Percentiles rank a stretch among this genome's conserved stretches.
Conservation (phyloP, 2,113 vertebrate genomes). For the Scomber japonicus region DNA sequence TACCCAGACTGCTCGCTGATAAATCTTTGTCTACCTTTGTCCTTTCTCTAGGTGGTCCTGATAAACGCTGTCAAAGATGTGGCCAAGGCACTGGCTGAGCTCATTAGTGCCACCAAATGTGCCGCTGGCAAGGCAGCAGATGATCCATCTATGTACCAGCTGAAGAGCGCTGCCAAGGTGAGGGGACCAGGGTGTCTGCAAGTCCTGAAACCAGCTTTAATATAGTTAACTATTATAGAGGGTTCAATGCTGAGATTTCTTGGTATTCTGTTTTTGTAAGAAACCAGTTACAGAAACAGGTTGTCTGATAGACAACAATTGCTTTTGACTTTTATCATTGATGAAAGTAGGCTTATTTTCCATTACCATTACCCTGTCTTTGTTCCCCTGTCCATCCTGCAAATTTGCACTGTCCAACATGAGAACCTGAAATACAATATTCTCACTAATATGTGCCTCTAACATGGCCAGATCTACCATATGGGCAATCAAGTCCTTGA, state of each 20-base stretch:
- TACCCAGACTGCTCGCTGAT: background rate
- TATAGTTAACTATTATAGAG: background rate
- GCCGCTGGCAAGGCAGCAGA: conserved; percentile 96
- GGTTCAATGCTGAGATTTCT: background rate
- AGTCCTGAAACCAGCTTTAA: background rate
- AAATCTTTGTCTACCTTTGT: background rate
- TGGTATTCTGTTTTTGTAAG: background rate
- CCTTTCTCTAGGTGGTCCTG: conserved; percentile 90
- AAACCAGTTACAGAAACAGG: background rate
- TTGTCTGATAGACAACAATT: background rate
- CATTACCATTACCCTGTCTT: no score
- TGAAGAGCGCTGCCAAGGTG: conserved; percentile 98
- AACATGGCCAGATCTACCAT: no score
- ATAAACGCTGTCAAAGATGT: conserved; percentile 99
- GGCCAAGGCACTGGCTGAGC: conserved; percentile 96
- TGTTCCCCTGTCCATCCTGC: background rate
- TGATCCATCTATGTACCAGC: conserved; percentile 98
- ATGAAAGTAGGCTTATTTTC: background rate
- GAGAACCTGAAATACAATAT: no score
- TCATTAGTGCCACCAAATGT: conserved; percentile 97
- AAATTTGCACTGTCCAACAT: no score
- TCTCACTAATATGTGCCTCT: no score
- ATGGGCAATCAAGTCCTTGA: no score
- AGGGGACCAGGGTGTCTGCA: conserved; percentile 9
- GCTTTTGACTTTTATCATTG: background rate